Base-by-base conservation (phyloP, 2,113 vertebrate species). In the Chaetodon auriga region DNA sequence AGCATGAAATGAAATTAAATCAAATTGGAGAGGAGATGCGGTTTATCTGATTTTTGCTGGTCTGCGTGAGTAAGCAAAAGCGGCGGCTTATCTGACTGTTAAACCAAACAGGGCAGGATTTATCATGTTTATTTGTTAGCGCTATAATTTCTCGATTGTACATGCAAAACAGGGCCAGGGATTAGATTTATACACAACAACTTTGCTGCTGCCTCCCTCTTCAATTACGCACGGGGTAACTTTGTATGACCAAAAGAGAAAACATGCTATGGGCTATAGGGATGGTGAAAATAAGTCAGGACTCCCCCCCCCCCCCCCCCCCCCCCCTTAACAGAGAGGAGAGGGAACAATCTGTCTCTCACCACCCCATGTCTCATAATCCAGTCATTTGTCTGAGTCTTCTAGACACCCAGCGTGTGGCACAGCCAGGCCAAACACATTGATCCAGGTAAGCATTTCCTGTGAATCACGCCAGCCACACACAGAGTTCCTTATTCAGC, bases 321-420 rank as follows among this genome's bases (percentile, higher is more conserved):
- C 68, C 36, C 15, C 19, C 1, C 19, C 43, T 6, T 6, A 81
- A 80, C 54, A 57, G 25, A 76, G 73, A 85, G 61, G 21, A 65
- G 76, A 83, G 60, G 16, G 38, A 81, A 86, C 76, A 87, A 76
- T 89, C 75, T 78, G 77, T 90, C 89, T 91, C 80, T 70, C 65
- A 87, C 79, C 41, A 78, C 70, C 86, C 71, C 86, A 65, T 76
- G 87, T 87, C 82, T 87, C 73, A 85, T 88, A 90, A 92, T 91
- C 80, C 80, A 75, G 51, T 87, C 78, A 89, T 93, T 92, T 93
- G 88, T 91, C 88, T 85, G 73, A 90, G 86, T 85, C 77, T 69
- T 83, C 71, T 48, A 83, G 90, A 92, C 87, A 78, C 83, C 14
- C 91, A 89, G 90, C 63, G 18, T 93, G 92, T 77, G 84, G 87